Conservation (phyloP, 2,888 invertebrate species). For the Hyles lineata region DNA sequence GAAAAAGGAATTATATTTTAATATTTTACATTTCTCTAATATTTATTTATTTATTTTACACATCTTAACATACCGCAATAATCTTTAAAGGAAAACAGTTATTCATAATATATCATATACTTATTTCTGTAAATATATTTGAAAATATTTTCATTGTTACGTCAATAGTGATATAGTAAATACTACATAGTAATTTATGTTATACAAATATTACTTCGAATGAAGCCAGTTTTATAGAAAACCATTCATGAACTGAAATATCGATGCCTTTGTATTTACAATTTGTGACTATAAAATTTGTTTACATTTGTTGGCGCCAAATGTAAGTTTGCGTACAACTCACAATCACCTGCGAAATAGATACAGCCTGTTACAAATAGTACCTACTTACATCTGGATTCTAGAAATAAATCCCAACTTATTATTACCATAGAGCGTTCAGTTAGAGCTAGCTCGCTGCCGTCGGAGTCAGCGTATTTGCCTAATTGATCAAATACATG, state of each 20-base stretch:
- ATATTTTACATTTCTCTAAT: constrained; percentile 34
- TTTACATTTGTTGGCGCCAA: neutral
- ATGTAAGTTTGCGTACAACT: neutral
- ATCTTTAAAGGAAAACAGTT: neutral
- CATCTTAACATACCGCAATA: neutral
- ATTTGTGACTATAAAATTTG: neutral
- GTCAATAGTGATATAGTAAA: neutral
- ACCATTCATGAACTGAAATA: neutral
- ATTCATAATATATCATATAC: neutral
- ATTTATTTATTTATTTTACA: no score
- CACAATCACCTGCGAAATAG: constrained; percentile 12
- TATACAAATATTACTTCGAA: neutral
- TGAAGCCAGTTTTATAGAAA: neutral
- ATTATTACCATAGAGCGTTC: constrained; percentile 74
- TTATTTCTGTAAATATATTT: neutral
- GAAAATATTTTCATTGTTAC: neutral
- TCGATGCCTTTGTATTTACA: neutral
- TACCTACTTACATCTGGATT: constrained; percentile 44
- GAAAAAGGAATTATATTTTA: no score
- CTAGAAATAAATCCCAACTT: constrained; percentile 60
- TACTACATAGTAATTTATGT: neutral
- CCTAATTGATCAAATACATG: constrained; percentile 84
- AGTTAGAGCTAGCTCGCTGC: constrained; percentile 75
- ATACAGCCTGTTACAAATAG: neutral
- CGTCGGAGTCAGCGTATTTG: constrained; percentile 83